Evolutionary conservation across 2,797 vertebrate genomes (phyloP), one percentile per base, ranked within the genome.

Genomic region (Darevskia mixta): DNA sequence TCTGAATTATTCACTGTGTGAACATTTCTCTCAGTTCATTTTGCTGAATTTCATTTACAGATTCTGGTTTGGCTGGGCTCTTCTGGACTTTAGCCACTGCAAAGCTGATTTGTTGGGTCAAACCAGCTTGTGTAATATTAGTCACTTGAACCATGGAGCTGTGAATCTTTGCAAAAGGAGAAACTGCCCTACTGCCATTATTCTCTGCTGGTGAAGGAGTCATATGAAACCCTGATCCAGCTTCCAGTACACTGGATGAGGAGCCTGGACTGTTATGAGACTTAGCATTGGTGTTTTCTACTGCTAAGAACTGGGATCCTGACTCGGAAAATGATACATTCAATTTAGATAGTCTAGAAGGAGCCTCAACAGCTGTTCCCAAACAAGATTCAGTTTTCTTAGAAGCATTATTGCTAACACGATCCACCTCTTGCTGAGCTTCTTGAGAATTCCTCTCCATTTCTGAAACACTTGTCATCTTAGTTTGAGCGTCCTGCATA

Each of bases 131-230:
- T 4, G 99, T 99, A 88, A 99, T 97, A 95, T 95, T 99, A 86
- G 99, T 99, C 55, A 99, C 98, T 95, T 99, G 99, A 79, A 98
- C 99, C 98, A 99, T 98, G 89, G 99, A 99, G 90, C 98, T 99
- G 92, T 97, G 98, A 94, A 99, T 99, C 97, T 99, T 99, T 90
- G 99, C 99, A 67, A 99, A 99, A 61, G 99, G 99, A 66, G 99
- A 99, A 4, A 99, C 99, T 1, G 98, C 98, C 77, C 98, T 97
- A 96, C 98, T 98, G 93, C 98, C 95, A 9, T 97, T 96, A 83
- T 97, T 95, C 73, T 99, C 98, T 0, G 98, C 98, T 0, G 98
- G 98, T 3, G 98, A 99, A 8, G 98, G 98, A 13, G 95, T 95
- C 1, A 0, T 69, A 1, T 79, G 94, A 61, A 95, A 93, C 66